phyloP scores from a whole-genome alignment of 1,140 invertebrate genomes.

The Trichonephila clavipes region DNA sequence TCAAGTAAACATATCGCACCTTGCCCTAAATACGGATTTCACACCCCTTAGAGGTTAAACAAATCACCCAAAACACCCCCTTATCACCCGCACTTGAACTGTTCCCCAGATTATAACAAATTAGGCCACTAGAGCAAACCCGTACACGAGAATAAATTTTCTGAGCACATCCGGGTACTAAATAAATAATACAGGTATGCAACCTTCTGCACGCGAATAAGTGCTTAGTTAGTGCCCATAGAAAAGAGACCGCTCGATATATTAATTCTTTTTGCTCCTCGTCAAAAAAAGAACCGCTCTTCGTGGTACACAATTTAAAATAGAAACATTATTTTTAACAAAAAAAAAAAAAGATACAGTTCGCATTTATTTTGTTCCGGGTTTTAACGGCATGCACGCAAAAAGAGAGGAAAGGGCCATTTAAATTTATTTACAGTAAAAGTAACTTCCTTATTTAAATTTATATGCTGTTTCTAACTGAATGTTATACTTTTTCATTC shows the following conservation, averaged over 20 bases:
- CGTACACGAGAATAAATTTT: conserved; percentile 1
- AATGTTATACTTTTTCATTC: too few species aligned
- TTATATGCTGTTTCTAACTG: too few species aligned
- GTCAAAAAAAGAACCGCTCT: background rate
- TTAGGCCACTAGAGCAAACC: conserved; percentile 11
- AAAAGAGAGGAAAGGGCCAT: too few species aligned
- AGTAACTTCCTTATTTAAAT: too few species aligned
- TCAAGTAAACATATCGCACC: too few species aligned
- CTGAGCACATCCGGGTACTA: conserved; percentile 18
- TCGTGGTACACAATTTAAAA: background rate
- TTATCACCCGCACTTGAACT: conserved; percentile 17
- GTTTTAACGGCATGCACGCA: background rate
- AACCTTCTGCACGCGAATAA: background rate
- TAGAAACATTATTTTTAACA: background rate
- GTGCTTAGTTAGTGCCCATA: background rate
- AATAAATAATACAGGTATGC: conserved; percentile 20
- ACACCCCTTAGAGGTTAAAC: background rate
- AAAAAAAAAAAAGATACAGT: background rate
- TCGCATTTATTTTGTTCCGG: background rate
- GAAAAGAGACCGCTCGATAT: background rate
- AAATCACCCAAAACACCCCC: background rate
- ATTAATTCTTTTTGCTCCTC: background rate
- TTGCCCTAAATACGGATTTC: too few species aligned
- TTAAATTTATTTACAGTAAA: too few species aligned
- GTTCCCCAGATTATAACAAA: background rate